Base-by-base conservation (phyloP, 2,113 vertebrate genomes). In the Oncorhynchus keta region DNA sequence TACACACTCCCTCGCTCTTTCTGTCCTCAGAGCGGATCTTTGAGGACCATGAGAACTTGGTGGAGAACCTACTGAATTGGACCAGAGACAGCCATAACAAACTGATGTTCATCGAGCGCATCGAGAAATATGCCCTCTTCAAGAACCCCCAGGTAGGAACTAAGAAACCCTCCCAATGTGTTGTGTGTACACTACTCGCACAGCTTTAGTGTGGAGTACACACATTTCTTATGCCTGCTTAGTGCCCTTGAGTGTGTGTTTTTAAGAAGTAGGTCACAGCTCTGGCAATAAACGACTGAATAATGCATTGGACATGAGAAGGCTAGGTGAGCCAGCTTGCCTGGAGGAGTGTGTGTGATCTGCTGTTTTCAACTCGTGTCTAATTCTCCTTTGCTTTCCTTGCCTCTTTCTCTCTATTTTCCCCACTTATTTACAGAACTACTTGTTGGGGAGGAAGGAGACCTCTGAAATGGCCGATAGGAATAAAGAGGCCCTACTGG, bases 81-180 rank as follows among this genome's bases (percentile, higher is more conserved):
- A 99, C 98, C 74, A 94, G 98, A 83, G 98, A 99, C 88, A 99
- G 98, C 84, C 97, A 98, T 88, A 99, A 99, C 89, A 99, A 98
- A 83, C 95, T 99, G 2, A 95, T 98, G 94, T 99, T 99, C 13
- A 96, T 97, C 77, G 97, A 99, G 74, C 97, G 97, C 73, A 99
- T 98, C 81, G 97, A 99, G 94, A 99, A 99, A 90, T 98, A 99
- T 0, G 97, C 97, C 68, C 96, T 99, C 75, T 99, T 99, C 90
- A 99, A 99, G 92, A 99, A 99, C 85, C 98, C 97, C 22, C 98
- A 99, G 95, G 97, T 99, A 72, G 51, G 51, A 16, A 30, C 65
- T 45, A 45, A 9, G 39, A 45, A 45, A 45, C 39, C 65, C 2
- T 30, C 65, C 14, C 20, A 3, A 4, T 48, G 4, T 64, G 20